Evolutionary conservation across 2,888 invertebrate species (phyloP), one percentile per base, ranked within the genome.

Genomic region (Melanophora roralis): DNA sequence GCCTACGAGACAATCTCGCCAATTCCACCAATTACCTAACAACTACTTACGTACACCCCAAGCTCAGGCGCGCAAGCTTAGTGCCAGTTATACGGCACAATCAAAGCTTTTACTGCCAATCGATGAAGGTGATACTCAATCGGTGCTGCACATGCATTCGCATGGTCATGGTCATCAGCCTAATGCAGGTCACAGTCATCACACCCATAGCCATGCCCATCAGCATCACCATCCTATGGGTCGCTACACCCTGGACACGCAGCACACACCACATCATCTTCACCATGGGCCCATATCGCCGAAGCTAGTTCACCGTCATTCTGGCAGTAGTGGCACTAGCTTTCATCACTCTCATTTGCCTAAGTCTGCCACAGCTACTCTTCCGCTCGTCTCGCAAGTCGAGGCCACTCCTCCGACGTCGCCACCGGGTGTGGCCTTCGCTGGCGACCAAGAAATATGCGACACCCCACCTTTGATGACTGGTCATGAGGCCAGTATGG

Each of bases 21-120:
- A 92, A 84, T 92, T 91, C 86, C 92, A 92, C 86, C 92, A 92
- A 86, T 91, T 92, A 86, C 91, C 91, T 78, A 90, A 90, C 57
- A 89, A 84, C 82, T 91, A 91, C 81, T 82, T 90, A 82, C 88
- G 90, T 49, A 86, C 90, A n/a, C 90, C 90, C 23, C 87, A 87
- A 82, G 85, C 87, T 38, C 88, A 89, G 81, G 83, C 83, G 21
- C 88, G 90, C 68, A 90, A 90, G 78, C 86, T 90, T 45, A 90
- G 90, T 84, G 88, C 89, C 82, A 89, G 88, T 72, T 89, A 89
- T 73, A 89, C 89, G 72, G 85, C 89, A 76, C 89, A 89, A 84
- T 90, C 89, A 82, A 89, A 89, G 83, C 87, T 89, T 77, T 86
- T 87, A 85, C 87, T 90, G 87, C 90, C 90, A 85, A 90, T 90